Evolutionary conservation across 2,888 invertebrate species (phyloP).

Genomic region (Rhopalosiphum nymphaeae): DNA sequence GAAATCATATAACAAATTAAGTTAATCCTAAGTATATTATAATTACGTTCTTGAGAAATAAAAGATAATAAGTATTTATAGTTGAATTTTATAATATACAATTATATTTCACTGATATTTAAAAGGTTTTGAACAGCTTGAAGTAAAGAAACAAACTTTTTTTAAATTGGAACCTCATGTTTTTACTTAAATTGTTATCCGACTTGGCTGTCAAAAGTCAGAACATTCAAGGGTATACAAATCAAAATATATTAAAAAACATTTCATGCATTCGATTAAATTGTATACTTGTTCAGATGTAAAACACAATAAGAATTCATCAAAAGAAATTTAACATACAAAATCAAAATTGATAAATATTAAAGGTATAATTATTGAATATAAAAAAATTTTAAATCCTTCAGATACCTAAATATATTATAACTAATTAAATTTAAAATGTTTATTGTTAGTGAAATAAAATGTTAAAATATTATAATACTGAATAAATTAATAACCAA

Average conservation of each 20-base stretch:
- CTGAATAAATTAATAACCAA: background rate
- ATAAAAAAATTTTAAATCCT: background rate
- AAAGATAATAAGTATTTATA: background rate
- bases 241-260: background rate
- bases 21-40: background rate
- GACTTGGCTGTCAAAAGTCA: background rate
- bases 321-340: background rate
- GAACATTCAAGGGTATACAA: background rate
- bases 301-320: background rate
- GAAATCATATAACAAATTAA: background rate
- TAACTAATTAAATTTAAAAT: background rate
- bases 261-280: background rate
- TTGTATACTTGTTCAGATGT: background rate
- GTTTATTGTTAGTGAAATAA: background rate
- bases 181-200: background rate
- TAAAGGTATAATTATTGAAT: background rate
- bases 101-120: background rate
- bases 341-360: background rate
- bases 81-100: background rate
- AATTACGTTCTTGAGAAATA: background rate
- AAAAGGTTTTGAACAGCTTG: background rate
- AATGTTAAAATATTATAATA: background rate
- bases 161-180: background rate
- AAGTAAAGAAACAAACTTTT: background rate
- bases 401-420: background rate